A percentile compares a stretch with the other conserved stretches of the same genome.
phyloP scores from a whole-genome alignment of 2,888 invertebrate genomes.

The Xylota sylvarum region DNA sequence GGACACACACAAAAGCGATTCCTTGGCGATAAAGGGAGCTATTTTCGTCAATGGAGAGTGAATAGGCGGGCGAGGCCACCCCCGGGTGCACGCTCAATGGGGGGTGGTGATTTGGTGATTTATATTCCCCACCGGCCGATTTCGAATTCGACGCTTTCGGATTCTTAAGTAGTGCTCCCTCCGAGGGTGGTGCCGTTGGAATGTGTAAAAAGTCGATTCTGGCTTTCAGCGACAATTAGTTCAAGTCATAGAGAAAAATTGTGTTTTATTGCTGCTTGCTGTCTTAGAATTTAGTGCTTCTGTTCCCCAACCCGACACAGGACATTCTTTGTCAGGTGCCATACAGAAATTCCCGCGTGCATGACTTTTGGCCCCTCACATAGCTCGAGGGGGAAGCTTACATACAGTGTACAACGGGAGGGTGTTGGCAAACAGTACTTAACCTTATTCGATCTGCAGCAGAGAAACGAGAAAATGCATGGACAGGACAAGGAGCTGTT shows the following conservation, averaged over 20 bases:
- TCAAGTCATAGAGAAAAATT: slow-evolving; percentile 52
- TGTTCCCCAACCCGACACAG: slow-evolving; percentile 35
- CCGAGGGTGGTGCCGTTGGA: slow-evolving; percentile 4
- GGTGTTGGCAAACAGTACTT: slow-evolving; percentile 73
- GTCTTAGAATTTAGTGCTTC: slow-evolving; percentile 21
- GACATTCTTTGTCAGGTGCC: slow-evolving; percentile 63
- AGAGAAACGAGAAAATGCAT: slow-evolving; percentile 46
- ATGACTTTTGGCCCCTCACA: slow-evolving; percentile 58
- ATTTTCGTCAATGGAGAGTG: slow-evolving; percentile 57
- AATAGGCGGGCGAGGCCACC: slow-evolving; percentile 39
- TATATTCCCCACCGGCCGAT: slow-evolving; percentile 71
- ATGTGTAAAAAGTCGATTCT: slow-evolving; percentile 38
- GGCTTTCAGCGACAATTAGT: slow-evolving; percentile 74
- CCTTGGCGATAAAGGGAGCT: slow-evolving; percentile 69
- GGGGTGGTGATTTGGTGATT: slow-evolving; percentile 72
- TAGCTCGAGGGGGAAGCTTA: slow-evolving; percentile 46
- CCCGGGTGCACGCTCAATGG: slow-evolving; percentile 51
- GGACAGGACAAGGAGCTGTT: slow-evolving; percentile 61
- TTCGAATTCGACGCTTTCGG: slow-evolving; percentile 67
- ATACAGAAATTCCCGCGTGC: slow-evolving; percentile 43
- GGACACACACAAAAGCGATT: slow-evolving; percentile 48
- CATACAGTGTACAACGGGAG: slow-evolving; percentile 37
- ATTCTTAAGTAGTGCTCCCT: slow-evolving; percentile 64
- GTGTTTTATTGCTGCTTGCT: slow-evolving; percentile 46
- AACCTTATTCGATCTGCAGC: slow-evolving; percentile 70